These are phyloP conservation scores for Apis dorsata DNA, from an alignment of 1,140 invertebrate species.

Conservation along the genomic window DNA sequence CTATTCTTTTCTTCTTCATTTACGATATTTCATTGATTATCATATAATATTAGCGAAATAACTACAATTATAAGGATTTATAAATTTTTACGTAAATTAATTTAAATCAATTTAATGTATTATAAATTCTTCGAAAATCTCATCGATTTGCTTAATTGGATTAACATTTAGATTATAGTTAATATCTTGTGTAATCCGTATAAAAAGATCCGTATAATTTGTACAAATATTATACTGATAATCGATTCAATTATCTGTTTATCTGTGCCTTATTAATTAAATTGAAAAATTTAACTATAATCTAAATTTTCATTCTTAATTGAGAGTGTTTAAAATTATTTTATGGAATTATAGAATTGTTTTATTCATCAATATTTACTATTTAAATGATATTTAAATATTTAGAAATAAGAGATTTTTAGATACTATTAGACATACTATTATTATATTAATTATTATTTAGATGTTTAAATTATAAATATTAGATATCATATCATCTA, in stretches of 20 bases:
- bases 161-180: not conserved
- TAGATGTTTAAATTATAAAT: too few relatives aligned
- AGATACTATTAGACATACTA: too few relatives aligned
- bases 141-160: not conserved
- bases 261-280: not conserved
- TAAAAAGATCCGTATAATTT: not conserved
- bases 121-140: not conserved
- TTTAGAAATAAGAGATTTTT: too few relatives aligned
- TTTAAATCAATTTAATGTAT: not conserved
- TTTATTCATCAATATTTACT: not conserved
- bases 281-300: not conserved
- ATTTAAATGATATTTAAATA: too few relatives aligned
- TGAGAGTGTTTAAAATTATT: not conserved
- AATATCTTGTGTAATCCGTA: too few relatives aligned
- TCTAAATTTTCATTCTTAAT: not conserved
- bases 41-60: too few relatives aligned
- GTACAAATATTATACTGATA: not conserved
- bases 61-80: not conserved
- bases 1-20: too few relatives aligned
- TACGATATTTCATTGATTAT: too few relatives aligned
- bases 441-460: too few relatives aligned
- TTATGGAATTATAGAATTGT: not conserved
- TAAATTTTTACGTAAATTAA: not conserved
- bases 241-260: slow-evolving; percentile 13
- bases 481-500: too few relatives aligned